A percentile compares a stretch with the other conserved stretches of the same genome.
Evolutionary conservation across 2,797 vertebrate genomes (phyloP).

Genomic region (Spondyliosoma cantharus): DNA sequence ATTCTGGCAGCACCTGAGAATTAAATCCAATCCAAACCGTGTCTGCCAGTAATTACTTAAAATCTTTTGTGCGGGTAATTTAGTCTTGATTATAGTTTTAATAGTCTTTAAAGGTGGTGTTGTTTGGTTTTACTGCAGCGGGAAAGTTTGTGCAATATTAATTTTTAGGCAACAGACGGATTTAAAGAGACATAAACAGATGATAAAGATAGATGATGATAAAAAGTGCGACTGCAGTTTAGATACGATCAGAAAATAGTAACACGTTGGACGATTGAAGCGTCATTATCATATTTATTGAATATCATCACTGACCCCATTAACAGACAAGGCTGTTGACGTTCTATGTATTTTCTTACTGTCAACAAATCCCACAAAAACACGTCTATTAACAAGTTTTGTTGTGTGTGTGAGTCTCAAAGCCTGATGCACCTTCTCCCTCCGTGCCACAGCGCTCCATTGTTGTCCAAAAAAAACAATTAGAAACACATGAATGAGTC

Average conservation of each 20-base stretch:
- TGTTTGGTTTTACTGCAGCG: slow-evolving; percentile 8
- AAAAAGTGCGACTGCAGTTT: too few species aligned
- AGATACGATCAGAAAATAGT: too few species aligned
- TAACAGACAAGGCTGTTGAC: too few species aligned
- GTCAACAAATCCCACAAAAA: too few species aligned
- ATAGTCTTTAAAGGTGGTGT: slow-evolving; percentile 26
- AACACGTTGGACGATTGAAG: neutral
- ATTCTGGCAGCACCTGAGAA: slow-evolving; percentile 29
- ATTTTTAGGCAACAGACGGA: slow-evolving; percentile 1
- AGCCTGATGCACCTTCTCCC: too few species aligned
- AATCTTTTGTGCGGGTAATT: slow-evolving; percentile 31
- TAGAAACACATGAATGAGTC: neutral
- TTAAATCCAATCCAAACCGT: slow-evolving; percentile 29
- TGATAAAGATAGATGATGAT: neutral
- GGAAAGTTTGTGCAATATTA: slow-evolving; percentile 1
- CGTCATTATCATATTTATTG: neutral
- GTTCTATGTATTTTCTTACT: too few species aligned
- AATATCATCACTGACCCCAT: neutral
- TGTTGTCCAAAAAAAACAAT: neutral
- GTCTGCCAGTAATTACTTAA: slow-evolving; percentile 23
- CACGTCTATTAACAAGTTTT: too few species aligned
- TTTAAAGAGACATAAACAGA: slow-evolving; percentile 1
- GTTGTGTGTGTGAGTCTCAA: too few species aligned
- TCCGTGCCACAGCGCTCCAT: neutral
- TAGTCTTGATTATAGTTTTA: slow-evolving; percentile 25